phyloP scores from a whole-genome alignment of 2,113 vertebrate genomes.

The Bos indicus region DNA sequence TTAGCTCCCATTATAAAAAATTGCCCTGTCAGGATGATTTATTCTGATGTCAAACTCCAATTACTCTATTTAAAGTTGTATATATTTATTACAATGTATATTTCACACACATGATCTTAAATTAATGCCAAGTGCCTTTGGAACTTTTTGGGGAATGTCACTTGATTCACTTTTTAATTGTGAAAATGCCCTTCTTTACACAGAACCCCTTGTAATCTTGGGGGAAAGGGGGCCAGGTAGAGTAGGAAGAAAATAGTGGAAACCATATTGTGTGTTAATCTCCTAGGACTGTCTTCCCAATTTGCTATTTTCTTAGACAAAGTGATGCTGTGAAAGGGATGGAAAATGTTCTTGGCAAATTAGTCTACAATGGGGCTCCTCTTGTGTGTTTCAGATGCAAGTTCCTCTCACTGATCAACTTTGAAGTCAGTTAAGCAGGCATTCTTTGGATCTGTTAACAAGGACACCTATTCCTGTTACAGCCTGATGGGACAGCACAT shows the following conservation, averaged over 20 bases:
- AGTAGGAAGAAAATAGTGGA: neutral
- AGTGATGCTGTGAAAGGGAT: neutral
- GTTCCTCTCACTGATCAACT: neutral
- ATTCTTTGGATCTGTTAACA: constrained; percentile 17
- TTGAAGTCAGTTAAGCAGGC: neutral
- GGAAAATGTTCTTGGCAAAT: neutral
- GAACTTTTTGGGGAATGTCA: neutral
- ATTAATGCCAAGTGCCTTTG: neutral
- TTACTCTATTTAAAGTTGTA: constrained; percentile 18
- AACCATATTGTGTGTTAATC: neutral
- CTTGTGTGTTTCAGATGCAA: neutral
- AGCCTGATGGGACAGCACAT: neutral
- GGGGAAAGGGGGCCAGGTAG: neutral
- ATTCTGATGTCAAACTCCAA: neutral
- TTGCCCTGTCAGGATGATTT: neutral
- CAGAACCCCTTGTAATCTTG: neutral
- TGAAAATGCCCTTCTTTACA: constrained; percentile 15
- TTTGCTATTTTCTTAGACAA: neutral
- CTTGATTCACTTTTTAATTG: constrained; percentile 13
- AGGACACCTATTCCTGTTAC: neutral
- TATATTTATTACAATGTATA: neutral
- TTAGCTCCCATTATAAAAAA: neutral
- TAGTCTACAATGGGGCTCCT: neutral
- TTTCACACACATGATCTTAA: constrained; percentile 4
- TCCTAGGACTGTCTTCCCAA: neutral